Evolutionary conservation across 37 sponge, comb jelly and placozoan genomes (phyloP).

Genomic region (Sycon ciliatum): DNA sequence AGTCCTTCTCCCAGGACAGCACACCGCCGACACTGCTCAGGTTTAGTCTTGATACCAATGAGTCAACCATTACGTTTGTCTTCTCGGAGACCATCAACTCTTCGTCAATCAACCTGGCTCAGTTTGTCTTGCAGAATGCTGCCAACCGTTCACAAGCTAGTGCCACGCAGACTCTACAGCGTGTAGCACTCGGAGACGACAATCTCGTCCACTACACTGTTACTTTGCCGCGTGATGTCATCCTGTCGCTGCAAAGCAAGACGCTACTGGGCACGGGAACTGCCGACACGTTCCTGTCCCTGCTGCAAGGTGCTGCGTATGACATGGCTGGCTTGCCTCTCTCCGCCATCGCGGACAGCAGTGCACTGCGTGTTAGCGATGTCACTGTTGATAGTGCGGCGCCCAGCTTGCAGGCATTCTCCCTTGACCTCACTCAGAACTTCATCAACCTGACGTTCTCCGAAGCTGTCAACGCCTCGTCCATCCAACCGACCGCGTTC

Average conservation of each 20-base stretch:
- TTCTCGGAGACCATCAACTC: conserved; percentile 57
- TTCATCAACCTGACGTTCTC: conserved; percentile 49
- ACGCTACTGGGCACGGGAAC: conserved; percentile 31
- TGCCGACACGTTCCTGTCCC: conserved; percentile 44
- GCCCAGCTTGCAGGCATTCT: conserved; percentile 38
- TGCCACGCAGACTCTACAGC: too few species aligned
- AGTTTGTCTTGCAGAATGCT: conserved; percentile 53
- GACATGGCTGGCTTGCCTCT: conserved; percentile 67
- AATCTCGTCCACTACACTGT: too few species aligned
- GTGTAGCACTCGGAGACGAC: too few species aligned
- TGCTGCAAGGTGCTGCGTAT: conserved; percentile 22
- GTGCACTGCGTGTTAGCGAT: too few species aligned
- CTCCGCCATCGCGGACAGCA: too few species aligned
- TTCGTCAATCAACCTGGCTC: conserved; percentile 40
- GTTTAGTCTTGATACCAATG: conserved; percentile 61
- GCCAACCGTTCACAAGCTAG: too few species aligned
- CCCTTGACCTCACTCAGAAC: conserved; percentile 53
- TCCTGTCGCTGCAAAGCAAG: too few species aligned
- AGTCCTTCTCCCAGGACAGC: conserved; percentile 40
- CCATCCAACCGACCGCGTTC: background rate
- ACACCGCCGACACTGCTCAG: conserved; percentile 45
- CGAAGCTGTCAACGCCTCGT: conserved; percentile 53
- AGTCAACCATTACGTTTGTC: conserved; percentile 39
- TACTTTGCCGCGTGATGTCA: too few species aligned
- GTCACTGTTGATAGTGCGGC: conserved; percentile 32